Evolutionary conservation across 2,888 invertebrate species (phyloP).

Genomic region (Vanessa cardui): DNA sequence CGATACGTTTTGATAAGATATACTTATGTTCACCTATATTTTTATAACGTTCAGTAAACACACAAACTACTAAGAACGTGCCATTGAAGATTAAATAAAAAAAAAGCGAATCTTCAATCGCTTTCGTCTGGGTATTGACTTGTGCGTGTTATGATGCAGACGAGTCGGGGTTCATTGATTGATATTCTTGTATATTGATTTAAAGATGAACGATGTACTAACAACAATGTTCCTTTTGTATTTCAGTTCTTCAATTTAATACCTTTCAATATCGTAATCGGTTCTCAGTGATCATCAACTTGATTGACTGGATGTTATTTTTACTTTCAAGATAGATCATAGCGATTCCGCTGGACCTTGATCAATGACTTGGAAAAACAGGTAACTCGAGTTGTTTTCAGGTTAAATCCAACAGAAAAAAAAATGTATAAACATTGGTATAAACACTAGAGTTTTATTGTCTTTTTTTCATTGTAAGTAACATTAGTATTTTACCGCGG

Average conservation of each 20-base stretch:
- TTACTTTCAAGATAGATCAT: constrained; percentile 25
- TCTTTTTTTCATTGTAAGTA: not conserved
- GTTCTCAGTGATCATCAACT: constrained; percentile 33
- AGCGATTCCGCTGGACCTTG: constrained; percentile 12
- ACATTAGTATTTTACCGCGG: not conserved
- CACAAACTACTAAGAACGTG: constrained; percentile 27
- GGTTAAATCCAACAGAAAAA: not conserved
- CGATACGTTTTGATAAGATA: constrained; percentile 54
- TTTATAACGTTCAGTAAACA: constrained; percentile 25
- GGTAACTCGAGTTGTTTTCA: not conserved
- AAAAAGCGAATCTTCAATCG: constrained; percentile 11
- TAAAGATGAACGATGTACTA: constrained; percentile 31
- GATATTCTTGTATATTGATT: constrained; percentile 62
- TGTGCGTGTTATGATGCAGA: constrained; percentile 47
- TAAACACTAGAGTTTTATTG: not conserved
- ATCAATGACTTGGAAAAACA: constrained; percentile 5
- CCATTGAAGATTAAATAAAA: constrained; percentile 23
- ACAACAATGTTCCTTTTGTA: constrained; percentile 35
- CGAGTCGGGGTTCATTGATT: constrained; percentile 66
- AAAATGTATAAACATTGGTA: not conserved
- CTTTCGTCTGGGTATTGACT: constrained; percentile 60
- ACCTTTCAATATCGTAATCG: constrained; percentile 37
- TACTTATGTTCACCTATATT: constrained; percentile 55
- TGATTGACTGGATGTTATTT: constrained; percentile 27
- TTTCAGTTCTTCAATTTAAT: constrained; percentile 38